Base-by-base conservation (phyloP, 2,113 vertebrate genomes). In the Anoplopoma fimbria region DNA sequence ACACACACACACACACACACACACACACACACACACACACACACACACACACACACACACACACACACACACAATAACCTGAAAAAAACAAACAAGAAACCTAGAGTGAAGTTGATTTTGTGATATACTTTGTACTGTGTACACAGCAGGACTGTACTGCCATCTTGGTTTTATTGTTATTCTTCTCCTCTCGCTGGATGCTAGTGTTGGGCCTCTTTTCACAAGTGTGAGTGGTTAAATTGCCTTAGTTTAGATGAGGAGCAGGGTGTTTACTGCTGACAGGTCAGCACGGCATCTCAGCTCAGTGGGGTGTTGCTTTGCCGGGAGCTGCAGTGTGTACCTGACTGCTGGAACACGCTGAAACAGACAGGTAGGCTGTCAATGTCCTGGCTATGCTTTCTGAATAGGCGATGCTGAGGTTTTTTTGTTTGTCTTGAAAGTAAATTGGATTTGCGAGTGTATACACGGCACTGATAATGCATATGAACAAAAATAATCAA, bases 261-360 rank as follows among this genome's bases (percentile, higher is more conserved):
- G 17, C 21, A 10, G 29, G 23, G 4, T 69, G 80, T 84, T 79
- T 51, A 78, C 58, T 31, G 71, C 57, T 86, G 83, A 77, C 85
- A 87, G 75, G 83, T 65, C 60, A 79, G 75, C 45, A 12, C 2
- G 0, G 40, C 64, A 6, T 55, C 75, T 69, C 25, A 61, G 60
- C 67, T 64, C 57, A 74, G 72, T 2, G 4, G 31, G 33, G 9
- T 62, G 84, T 57, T 62, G 78, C 64, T 70, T 62, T 69, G 61
- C 79, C 77, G 33, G 27, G 17, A 75, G 82, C 57, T 69, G 74
- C 70, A 40, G 60, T 49, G 75, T 65, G 70, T 55, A 64, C n/a
- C 53, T 75, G 85, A 65, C 83, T 75, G 83, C 60, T 47, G 61
- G 69, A 81, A 77, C 55, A 21, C 53, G 13, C 58, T 12, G 57